Evolutionary conservation across 2,888 invertebrate species (phyloP), one percentile per base, ranked within the genome.

Genomic region (Chymomyza amoena): DNA sequence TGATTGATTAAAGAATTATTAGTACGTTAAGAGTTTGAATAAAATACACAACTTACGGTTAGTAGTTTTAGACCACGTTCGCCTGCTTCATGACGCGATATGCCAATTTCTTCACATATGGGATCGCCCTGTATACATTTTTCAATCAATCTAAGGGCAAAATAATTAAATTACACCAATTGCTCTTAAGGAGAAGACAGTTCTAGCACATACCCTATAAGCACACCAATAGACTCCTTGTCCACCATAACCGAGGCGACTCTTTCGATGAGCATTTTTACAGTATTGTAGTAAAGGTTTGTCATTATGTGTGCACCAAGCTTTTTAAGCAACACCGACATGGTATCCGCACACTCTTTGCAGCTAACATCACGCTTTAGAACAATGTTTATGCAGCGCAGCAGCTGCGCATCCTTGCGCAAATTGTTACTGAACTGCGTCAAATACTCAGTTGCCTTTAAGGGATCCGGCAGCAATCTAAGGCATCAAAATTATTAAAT

Each of bases 171-270:
- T 18, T 5, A 2, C 2, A 32, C 15, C 50, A 54, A 18, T 54
- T 9, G 32, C 4, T 32, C 0, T 32, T 5, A 9, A n/a, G 18
- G 13, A 61, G 13, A 20, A 25, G 2, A 20, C n/a, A 61, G 9
- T 56, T n/a, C n/a, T 10, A 9, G 1, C n/a, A 92, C 93, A 76
- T 93, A 94, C 66, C 93, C 92, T 13, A 95, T 93, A 25, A 95
- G 92, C 88, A 96, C 94, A 75, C 95, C 94, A 81, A 98, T 94
- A 0, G 98, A 96, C 75, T 96, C 96, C 84, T 95, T 95, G 91
- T 99, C 99, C 13, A 99, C 96, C 96, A 99, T 97, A 6, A 99
- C 98, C 0, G 98, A 98, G 75, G 98, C 98, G 15, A 98, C 96
- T 70, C 99, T 94, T 92, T 99, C 99, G 69, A 99, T 92, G 61